Evolutionary conservation across 2,797 vertebrate species (phyloP).

Genomic region (Threskiornis aethiopicus): DNA sequence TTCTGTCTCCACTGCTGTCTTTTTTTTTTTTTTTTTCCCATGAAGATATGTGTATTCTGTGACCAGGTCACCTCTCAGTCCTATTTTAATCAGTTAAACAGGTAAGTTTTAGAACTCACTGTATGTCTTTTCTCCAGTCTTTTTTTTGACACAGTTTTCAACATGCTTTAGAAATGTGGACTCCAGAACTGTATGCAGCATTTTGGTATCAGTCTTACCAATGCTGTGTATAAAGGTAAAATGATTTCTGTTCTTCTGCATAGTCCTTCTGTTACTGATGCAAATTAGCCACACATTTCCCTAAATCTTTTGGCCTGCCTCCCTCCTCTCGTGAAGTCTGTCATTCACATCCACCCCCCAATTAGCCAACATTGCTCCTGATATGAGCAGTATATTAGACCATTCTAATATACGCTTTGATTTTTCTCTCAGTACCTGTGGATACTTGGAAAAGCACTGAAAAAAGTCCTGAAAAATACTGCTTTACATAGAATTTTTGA

Average conservation of each 20-base stretch:
- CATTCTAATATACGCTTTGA: not conserved
- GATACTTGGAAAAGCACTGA: not conserved
- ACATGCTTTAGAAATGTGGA: not conserved
- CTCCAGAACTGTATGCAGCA: not conserved
- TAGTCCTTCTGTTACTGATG: not conserved
- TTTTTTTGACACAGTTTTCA: not conserved
- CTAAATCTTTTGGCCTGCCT: not conserved
- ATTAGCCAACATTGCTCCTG: not conserved
- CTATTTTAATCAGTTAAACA: not conserved
- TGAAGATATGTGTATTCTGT: not conserved
- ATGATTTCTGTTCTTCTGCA: not conserved
- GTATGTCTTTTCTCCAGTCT: not conserved
- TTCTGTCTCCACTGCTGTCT: not conserved
- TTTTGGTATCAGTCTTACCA: not conserved
- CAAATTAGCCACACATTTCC: not conserved
- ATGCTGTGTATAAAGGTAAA: not conserved
- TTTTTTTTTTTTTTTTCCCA: not conserved
- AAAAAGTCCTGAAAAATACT: not conserved
- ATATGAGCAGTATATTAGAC: not conserved
- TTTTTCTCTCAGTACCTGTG: not conserved
- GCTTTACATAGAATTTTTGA: not conserved
- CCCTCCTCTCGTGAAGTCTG: not conserved
- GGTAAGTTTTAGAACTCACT: not conserved
- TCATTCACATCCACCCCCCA: not conserved
- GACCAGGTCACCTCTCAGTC: not conserved